Evolutionary conservation across 2,888 invertebrate species (phyloP), one percentile per base, ranked within the genome.

Genomic region (Aleiodes testaceus): DNA sequence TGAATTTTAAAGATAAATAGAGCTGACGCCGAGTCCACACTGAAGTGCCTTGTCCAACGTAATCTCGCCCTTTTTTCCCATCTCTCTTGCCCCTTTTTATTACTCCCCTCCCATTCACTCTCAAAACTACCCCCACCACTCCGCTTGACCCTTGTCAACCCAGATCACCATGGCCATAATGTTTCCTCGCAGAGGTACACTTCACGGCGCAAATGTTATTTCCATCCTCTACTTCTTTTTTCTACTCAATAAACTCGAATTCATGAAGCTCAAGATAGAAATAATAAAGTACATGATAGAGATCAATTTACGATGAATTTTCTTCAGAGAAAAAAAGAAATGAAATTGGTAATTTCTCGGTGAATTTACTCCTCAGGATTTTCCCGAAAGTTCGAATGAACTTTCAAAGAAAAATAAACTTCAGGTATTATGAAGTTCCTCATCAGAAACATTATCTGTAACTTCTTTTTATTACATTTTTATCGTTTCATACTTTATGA

Each of bases 41-140:
- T 47, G 36, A 59, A 59, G 59, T 59, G 59, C 59, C 59, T n/a
- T 59, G 59, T 42, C 59, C 59, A 59, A 59, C 42, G 59, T 42
- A 59, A 42, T 59, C 36, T 36, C 42, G 26, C 26, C 42, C 42
- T 59, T 6, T 42, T 30, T 61, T 45, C 47, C 44, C 26, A 47
- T 59, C 50, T 11, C 63, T 36, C 47, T 30, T 6, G 36, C 36
- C 36, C 6, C 36, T 36, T 36, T 36, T 36, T 36, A 36, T 36
- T n/a, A 14, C 61, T 47, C 59, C 9, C 18, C 50, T 49, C 12
- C 49, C 16, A 42, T 14, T 42, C 42, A 26, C 64, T 22, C 18
- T 9, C 18, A 16, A 42, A n/a, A 53, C n/a, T n/a, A 36, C 36
- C 20, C 16, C 59, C 36, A 14, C 7, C 36, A 4, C 2, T 42